Conservation (phyloP, 2,113 vertebrate species). For the Columba janthina region DNA sequence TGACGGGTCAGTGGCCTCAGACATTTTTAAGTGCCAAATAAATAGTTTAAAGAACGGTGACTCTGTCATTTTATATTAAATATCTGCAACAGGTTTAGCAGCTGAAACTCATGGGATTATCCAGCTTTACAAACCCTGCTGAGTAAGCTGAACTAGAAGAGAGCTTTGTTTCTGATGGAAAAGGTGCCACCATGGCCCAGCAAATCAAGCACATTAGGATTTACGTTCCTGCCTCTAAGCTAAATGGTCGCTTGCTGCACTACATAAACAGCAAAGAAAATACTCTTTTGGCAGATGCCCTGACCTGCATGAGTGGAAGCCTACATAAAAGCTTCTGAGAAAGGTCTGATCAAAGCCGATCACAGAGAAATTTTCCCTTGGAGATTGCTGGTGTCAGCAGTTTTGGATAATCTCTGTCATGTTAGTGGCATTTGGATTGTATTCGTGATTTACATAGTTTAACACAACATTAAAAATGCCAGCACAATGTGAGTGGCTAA, state of each 20-base stretch:
- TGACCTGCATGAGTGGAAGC: slow-evolving; percentile 18
- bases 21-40: background rate
- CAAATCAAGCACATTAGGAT: slow-evolving; percentile 51
- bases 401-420: slow-evolving; percentile 56
- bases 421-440: slow-evolving; percentile 36
- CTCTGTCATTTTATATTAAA: slow-evolving; percentile 37
- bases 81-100: slow-evolving; percentile 52
- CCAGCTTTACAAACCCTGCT: slow-evolving; percentile 13
- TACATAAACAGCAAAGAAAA: slow-evolving; percentile 27
- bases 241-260: slow-evolving; percentile 30
- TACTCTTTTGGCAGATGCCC: slow-evolving; percentile 10
- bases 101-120: slow-evolving; percentile 37
- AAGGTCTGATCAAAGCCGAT: slow-evolving; percentile 23
- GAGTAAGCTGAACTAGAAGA: slow-evolving; percentile 44
- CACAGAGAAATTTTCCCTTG: slow-evolving; percentile 34
- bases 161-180: slow-evolving; percentile 54
- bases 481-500: background rate
- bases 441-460: background rate
- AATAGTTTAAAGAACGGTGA: background rate
- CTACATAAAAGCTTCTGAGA: slow-evolving; percentile 36
- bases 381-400: slow-evolving; percentile 53
- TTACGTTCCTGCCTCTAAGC: slow-evolving; percentile 38
- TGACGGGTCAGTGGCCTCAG: background rate
- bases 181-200: slow-evolving; percentile 20
- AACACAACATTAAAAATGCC: background rate